Base-by-base conservation (phyloP, 2,888 invertebrate genomes). In the Drosophila barbarae region DNA sequence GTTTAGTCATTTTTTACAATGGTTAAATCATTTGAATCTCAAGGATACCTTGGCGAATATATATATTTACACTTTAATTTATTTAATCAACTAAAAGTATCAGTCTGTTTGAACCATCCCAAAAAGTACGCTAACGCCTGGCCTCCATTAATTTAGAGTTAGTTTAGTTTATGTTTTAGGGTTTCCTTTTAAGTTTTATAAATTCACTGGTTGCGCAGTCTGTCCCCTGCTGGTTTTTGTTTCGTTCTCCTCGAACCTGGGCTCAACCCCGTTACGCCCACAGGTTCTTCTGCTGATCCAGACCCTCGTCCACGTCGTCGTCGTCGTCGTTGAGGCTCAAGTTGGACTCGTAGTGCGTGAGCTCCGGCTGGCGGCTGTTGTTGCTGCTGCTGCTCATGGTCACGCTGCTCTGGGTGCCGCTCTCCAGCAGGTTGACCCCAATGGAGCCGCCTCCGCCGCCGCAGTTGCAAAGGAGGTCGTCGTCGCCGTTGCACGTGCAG, bases 321-420 rank as follows among this genome's bases (percentile, higher is more conserved):
- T 86, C 85, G 35, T 85, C 57, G 47, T 86, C 85, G 35, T 85
- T 87, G 49, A 88, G 75, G 41, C 88, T 88, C 56, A 88, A 70
- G 72, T 87, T 88, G 10, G 88, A 88, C 65, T 87, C 88, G 58
- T 88, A 88, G 46, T 87, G 87, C 30, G 85, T 84, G 47, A 86
- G 74, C 58, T 86, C 84, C 2, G 83, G 83, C 60, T 80, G 87
- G 3, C 77, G 86, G 54, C 74, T 83, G 55, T 78, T 87, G 67
- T 77, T 87, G 73, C 71, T 85, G 74, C 84, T 84, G 72, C 84
- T 85, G 60, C 86, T 88, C 71, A 87, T 87, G 26, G 85, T 88
- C 60, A 83, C 86, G 65, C 86, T 88, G 76, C 84, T 88, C 69
- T 85, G 85, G 13, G 84, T 85, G 53, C 76, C 80, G 21, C 85